These are phyloP conservation scores for Trachymyrmex septentrionalis DNA, from an alignment of 1,140 invertebrate species.

Conservation along the genomic window DNA sequence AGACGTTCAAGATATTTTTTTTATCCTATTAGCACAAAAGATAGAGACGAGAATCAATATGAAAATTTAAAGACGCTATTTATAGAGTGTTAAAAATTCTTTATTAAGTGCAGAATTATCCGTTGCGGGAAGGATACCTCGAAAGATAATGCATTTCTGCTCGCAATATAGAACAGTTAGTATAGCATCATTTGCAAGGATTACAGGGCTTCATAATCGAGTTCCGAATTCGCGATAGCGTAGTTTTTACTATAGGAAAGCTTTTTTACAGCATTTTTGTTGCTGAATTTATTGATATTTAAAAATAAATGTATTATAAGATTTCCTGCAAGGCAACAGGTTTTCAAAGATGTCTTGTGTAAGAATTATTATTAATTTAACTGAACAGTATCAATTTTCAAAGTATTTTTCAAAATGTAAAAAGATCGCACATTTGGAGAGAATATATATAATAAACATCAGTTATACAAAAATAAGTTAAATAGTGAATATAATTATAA, in stretches of 20 bases:
- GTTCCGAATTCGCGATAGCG: slow-evolving; percentile 44
- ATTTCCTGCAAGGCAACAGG: slow-evolving; percentile 21
- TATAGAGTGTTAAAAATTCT: slow-evolving; percentile 26
- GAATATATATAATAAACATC: neutral
- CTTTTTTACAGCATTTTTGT: slow-evolving; percentile 42
- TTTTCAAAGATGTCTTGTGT: neutral
- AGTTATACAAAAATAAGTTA: neutral
- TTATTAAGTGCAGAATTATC: slow-evolving; percentile 50
- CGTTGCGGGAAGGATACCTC: neutral
- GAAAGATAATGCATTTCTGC: slow-evolving; percentile 35
- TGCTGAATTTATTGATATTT: slow-evolving; percentile 47
- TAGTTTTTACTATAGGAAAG: neutral
- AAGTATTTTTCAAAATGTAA: neutral
- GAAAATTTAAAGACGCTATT: slow-evolving; percentile 46
- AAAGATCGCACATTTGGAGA: neutral
- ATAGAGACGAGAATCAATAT: neutral
- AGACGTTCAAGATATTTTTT: neutral
- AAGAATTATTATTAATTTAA: slow-evolving; percentile 25
- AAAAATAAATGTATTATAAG: slow-evolving; percentile 53
- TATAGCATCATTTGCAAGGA: slow-evolving; percentile 47
- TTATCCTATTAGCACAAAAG: neutral
- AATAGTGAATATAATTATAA: neutral
- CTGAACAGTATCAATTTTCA: neutral
- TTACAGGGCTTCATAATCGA: slow-evolving; percentile 51
- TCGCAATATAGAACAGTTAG: slow-evolving; percentile 23